Percentiles rank a stretch among this genome's conserved stretches.
phyloP scores from a whole-genome alignment of 2,888 invertebrate genomes.

The Timandra comae region DNA sequence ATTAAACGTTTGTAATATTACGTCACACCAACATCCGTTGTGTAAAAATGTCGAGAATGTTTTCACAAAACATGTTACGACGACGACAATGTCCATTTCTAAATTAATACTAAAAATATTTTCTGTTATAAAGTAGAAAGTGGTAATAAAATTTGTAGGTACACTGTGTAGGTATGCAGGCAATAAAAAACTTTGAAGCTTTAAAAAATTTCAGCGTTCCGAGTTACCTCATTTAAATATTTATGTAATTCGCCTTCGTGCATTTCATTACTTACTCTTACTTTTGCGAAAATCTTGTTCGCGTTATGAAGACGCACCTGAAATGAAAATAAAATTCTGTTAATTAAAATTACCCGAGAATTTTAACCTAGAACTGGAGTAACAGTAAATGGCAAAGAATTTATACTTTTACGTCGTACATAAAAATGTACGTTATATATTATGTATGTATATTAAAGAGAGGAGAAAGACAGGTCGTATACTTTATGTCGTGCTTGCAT shows the following conservation, averaged over 20 bases:
- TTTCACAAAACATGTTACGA: conserved; percentile 3
- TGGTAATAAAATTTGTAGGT: conserved; percentile 7
- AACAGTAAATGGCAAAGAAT: no score
- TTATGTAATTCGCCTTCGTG: conserved; percentile 14
- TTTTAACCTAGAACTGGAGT: no score
- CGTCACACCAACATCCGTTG: no score
- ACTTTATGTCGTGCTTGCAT: no score
- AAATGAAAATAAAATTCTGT: conserved; percentile 7
- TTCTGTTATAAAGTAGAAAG: conserved; percentile 8
- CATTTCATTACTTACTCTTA: conserved; percentile 15
- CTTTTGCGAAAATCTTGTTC: conserved; percentile 7
- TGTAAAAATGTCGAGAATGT: no score
- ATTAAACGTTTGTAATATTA: no score
- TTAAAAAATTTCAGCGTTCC: conserved; percentile 11
- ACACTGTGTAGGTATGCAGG: conserved; percentile 6
- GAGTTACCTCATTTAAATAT: conserved; percentile 14
- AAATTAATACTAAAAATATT: conserved; percentile 7
- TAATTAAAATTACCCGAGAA: background rate
- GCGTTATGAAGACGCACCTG: conserved; percentile 11
- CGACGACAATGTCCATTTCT: conserved; percentile 6
- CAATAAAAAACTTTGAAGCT: conserved; percentile 13
- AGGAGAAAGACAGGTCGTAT: no score
- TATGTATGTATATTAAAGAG: no score
- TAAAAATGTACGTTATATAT: no score
- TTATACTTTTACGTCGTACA: no score